Evolutionary conservation across 2,888 invertebrate species (phyloP), one percentile per base, ranked within the genome.

Genomic region (Serripes groenlandicus): DNA sequence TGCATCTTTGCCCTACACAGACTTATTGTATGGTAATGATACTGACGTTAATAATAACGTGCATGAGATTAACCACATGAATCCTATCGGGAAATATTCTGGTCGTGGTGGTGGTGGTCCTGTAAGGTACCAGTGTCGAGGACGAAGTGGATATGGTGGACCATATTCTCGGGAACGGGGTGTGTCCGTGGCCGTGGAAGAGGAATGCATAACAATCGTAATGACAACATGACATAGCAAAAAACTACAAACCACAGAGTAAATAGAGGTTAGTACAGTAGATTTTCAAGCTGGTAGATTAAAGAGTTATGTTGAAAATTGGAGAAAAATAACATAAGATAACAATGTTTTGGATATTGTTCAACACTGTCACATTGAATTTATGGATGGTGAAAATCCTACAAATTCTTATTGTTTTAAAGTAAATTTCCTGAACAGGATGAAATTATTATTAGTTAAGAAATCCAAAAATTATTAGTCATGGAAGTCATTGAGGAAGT

Each of bases 11-110:
- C 78, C 78, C 3, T 82, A 52, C 58, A 78, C 82, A 3, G 75
- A 78, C 18, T n/a, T 69, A 0, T 52, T 82, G 42, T 81, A 81
- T 64, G 75, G 78, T 3, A 66, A 83, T 23, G 78, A 79, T 21
- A 62, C 26, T 15, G 74, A 75, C 30, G 75, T 79, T 0, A 79
- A 79, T 56, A 75, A 75, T 7, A 75, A 80, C 58, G 72, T 80
- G 0, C 21, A 34, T 18, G 75, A 80, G n/a, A 80, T 80, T 0
- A 71, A 80, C 23, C 37, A 54, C 28, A 71, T 80, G 80, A 80
- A 75, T 35, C 37, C 49, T 3, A 75, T 80, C 34, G 75, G 75
- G 3, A 60, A 52, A 11, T 18, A 9, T 26, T 30, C 52, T 3
- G 54, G 52, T 21, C 37, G 78, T 21, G n/a, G n/a, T n/a, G n/a